A percentile compares a stretch with the other conserved stretches of the same genome.
Conservation (phyloP, 2,797 vertebrate genomes). For the Sebastes miniatus region DNA sequence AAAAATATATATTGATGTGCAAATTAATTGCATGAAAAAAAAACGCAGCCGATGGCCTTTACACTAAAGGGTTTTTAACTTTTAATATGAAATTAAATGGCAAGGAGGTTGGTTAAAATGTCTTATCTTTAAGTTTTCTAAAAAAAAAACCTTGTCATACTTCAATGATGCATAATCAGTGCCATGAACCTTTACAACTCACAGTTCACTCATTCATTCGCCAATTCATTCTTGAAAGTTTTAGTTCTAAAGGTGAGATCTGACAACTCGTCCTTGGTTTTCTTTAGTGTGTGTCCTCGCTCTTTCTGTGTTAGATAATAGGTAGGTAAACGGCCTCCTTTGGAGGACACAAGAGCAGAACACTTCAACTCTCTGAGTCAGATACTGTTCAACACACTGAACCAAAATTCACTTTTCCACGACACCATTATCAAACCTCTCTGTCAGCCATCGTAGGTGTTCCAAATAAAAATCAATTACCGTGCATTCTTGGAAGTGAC, state of each 20-base stretch:
- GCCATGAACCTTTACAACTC: not conserved
- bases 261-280: not conserved
- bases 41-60: too few relatives aligned
- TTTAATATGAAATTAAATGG: not conserved
- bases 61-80: not conserved
- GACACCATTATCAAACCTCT: constrained; percentile 26
- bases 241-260: not conserved
- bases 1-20: too few relatives aligned
- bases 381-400: not conserved
- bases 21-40: too few relatives aligned
- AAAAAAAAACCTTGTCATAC: not conserved
- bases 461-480: not conserved
- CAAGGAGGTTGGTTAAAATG: not conserved
- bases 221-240: not conserved
- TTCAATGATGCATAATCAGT: not conserved
- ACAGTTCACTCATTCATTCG: not conserved
- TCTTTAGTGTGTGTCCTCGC: not conserved
- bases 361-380: constrained; percentile 42
- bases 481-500: not conserved
- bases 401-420: constrained; percentile 1
- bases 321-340: not conserved
- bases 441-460: constrained; percentile 34
- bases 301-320: constrained; percentile 27
- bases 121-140: not conserved
- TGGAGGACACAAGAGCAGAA: constrained; percentile 15